Percentiles rank a stretch among this genome's conserved stretches.
phyloP scores from a whole-genome alignment of 1,140 invertebrate species.

The Epicauta chinensis region DNA sequence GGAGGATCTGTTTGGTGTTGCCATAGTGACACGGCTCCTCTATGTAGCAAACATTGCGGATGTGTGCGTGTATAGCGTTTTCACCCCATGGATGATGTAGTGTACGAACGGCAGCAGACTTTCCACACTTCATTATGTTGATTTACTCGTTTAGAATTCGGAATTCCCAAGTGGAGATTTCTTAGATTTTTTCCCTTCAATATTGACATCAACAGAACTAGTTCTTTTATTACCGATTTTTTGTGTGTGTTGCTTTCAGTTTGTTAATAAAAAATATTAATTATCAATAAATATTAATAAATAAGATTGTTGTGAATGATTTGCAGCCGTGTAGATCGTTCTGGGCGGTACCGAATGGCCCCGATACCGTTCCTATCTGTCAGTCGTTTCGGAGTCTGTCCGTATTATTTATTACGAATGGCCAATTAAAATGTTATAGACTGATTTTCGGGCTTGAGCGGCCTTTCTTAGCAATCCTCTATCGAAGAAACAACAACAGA shows the following conservation, averaged over 20 bases:
- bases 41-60: conserved; percentile 11
- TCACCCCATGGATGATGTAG: too few relatives aligned
- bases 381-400: neutral
- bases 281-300: conserved; percentile 30
- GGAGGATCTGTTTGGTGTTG: conserved; percentile 26
- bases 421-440: conserved; percentile 26
- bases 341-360: conserved; percentile 19
- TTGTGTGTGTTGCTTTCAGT: neutral
- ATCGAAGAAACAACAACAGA: too few relatives aligned
- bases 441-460: conserved; percentile 3
- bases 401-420: conserved; percentile 20
- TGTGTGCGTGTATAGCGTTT: too few relatives aligned
- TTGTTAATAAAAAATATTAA: conserved; percentile 15
- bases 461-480: too few relatives aligned
- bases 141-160: conserved; percentile 8
- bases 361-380: conserved; percentile 9
- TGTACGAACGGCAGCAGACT: conserved; percentile 4
- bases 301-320: conserved; percentile 26
- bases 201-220: too few relatives aligned
- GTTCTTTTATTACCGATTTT: too few relatives aligned
- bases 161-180: conserved; percentile 1
- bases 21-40: conserved; percentile 17
- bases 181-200: neutral
- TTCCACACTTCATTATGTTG: conserved; percentile 15
- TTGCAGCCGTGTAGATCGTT: conserved; percentile 21